phyloP scores from a whole-genome alignment of 2,888 invertebrate genomes.

The Cerastoderma edule region DNA sequence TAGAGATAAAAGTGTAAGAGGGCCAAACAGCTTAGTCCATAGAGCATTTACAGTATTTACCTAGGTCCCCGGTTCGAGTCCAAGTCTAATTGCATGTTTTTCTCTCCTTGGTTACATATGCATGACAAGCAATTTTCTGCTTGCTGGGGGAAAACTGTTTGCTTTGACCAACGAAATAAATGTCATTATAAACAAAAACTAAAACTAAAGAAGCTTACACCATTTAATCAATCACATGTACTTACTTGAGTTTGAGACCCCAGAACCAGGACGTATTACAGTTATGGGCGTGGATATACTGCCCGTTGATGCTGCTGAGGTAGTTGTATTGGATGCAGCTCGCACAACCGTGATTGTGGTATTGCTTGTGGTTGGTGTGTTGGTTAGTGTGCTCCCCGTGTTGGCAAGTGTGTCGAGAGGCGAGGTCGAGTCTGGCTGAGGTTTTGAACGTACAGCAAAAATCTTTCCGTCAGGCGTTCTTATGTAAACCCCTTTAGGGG shows the following conservation, averaged over 20 bases:
- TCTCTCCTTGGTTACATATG: no score
- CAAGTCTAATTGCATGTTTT: no score
- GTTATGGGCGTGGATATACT: conserved; percentile 34
- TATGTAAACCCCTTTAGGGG: conserved; percentile 98
- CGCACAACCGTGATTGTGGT: conserved; percentile 44
- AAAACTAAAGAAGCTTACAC: neutral
- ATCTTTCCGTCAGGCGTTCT: conserved; percentile 97
- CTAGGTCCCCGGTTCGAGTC: no score
- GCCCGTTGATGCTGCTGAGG: conserved; percentile 31
- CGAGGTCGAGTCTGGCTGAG: conserved; percentile 54
- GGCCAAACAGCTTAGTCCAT: no score
- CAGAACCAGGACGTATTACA: conserved; percentile 46
- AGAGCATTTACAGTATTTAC: no score
- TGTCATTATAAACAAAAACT: neutral
- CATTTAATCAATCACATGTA: neutral
- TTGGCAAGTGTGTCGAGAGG: conserved; percentile 55
- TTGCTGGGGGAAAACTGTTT: no score
- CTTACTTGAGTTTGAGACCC: conserved; percentile 44
- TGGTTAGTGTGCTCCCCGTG: conserved; percentile 46
- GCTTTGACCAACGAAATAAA: no score
- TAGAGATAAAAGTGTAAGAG: no score
- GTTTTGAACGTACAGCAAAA: conserved; percentile 89
- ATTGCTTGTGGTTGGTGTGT: conserved; percentile 27
- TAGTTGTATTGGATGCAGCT: conserved; percentile 45
- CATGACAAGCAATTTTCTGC: no score